Evolutionary conservation across 2,888 invertebrate genomes (phyloP).

Genomic region (Ophion ellenae): DNA sequence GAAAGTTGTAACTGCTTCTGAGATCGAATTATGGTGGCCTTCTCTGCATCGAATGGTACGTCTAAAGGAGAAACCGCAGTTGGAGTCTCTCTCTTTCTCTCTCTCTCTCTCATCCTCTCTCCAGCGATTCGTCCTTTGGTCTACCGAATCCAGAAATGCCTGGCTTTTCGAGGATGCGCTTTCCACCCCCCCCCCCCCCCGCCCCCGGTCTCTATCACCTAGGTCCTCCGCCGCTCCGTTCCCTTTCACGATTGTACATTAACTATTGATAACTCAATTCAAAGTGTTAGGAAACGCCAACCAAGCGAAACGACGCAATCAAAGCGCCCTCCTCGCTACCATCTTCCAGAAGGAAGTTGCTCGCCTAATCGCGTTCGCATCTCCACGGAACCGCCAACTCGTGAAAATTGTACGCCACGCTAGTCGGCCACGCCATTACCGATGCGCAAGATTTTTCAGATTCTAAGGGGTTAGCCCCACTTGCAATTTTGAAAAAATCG

Average conservation of each 20-base stretch:
- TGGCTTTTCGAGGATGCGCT: neutral
- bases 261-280: conserved; percentile 65
- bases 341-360: conserved; percentile 8
- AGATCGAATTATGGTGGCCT: neutral
- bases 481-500: too few species aligned
- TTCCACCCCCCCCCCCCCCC: neutral
- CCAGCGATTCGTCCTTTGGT: conserved; percentile 11
- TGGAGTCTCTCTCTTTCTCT: neutral
- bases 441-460: neutral
- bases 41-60: neutral
- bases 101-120: neutral
- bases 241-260: conserved; percentile 48
- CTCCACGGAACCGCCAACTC: neutral
- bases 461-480: too few species aligned
- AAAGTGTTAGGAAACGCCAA: conserved; percentile 26
- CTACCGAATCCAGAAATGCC: conserved; percentile 21
- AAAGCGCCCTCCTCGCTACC: conserved; percentile 19
- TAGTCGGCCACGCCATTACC: neutral
- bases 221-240: neutral
- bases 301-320: conserved; percentile 28
- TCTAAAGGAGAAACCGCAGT: neutral
- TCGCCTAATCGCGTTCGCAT: neutral
- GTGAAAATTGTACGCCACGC: neutral
- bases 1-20: neutral
- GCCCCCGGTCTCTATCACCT: neutral